Conservation (phyloP, 2,888 invertebrate genomes). For the Tenthredo amoena region DNA sequence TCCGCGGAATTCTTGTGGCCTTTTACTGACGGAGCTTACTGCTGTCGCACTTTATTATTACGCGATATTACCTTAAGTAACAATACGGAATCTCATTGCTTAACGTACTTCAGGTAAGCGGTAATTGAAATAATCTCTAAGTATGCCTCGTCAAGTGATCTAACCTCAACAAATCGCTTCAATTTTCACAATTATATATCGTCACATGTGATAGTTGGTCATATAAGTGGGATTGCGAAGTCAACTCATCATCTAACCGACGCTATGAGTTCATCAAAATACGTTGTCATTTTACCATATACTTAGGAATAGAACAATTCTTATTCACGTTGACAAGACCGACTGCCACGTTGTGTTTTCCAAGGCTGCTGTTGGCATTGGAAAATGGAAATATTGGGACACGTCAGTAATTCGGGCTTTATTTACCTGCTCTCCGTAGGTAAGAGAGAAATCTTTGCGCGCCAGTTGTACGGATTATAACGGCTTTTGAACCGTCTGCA, state of each 20-base stretch:
- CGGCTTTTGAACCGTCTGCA: not conserved
- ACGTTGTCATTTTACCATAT: slow-evolving; percentile 39
- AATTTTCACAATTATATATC: not conserved
- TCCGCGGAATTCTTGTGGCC: not conserved
- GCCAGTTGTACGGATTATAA: not conserved
- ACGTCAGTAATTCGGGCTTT: slow-evolving; percentile 60
- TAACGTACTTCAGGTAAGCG: not conserved
- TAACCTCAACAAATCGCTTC: slow-evolving; percentile 11
- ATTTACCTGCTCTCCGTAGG: not conserved
- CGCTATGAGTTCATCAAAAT: not conserved
- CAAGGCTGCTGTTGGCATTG: not conserved
- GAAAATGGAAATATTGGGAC: slow-evolving; percentile 60
- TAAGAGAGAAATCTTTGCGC: not conserved
- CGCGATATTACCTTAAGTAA: not conserved
- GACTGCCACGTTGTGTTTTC: slow-evolving; percentile 66
- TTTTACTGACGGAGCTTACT: not conserved
- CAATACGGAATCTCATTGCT: not conserved
- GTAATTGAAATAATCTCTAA: not conserved
- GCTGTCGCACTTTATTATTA: not conserved
- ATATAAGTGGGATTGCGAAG: not conserved
- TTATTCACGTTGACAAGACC: slow-evolving; percentile 43
- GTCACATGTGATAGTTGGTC: slow-evolving; percentile 8
- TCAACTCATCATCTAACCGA: not conserved
- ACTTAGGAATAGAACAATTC: not conserved
- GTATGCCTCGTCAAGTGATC: not conserved